These are phyloP conservation scores for Rhopalosiphum maidis DNA, from an alignment of 1,140 invertebrate species.

Conservation along the genomic window DNA sequence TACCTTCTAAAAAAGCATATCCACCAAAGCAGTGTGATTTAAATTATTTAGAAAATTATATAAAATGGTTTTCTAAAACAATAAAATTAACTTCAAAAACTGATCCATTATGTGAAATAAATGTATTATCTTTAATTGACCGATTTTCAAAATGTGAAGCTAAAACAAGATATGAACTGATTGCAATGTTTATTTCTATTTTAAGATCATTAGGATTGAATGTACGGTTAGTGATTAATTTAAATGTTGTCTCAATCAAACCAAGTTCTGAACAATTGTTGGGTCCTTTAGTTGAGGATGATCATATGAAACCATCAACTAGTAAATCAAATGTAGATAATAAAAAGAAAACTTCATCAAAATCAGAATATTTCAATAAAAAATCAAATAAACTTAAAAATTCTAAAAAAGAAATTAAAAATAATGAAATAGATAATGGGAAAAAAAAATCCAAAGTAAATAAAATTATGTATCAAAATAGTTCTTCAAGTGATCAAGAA, in stretches of 20 bases:
- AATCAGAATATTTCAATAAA: conserved; percentile 50
- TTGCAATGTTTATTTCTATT: conserved; percentile 77
- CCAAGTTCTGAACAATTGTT: conserved; percentile 68
- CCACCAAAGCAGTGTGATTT: conserved; percentile 74
- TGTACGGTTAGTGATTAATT: conserved; percentile 76
- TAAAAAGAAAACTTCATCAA: conserved; percentile 49
- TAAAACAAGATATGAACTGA: conserved; percentile 71
- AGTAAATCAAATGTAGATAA: conserved; percentile 20
- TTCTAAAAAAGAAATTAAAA: conserved; percentile 16
- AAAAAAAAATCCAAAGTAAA: neutral
- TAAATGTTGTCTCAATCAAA: conserved; percentile 71
- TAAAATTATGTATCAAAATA: conserved; percentile 25
- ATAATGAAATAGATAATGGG: neutral
- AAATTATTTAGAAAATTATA: conserved; percentile 77
- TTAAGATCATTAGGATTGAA: conserved; percentile 80
- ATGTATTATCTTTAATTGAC: conserved; percentile 66
- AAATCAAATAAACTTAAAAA: neutral
- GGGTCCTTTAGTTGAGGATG: conserved; percentile 66
- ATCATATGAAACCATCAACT: conserved; percentile 59
- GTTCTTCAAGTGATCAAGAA: conserved; percentile 24
- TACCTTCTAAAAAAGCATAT: conserved; percentile 75
- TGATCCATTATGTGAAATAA: conserved; percentile 62
- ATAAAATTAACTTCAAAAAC: conserved; percentile 62
- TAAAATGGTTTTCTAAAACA: conserved; percentile 76
- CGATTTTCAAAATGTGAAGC: conserved; percentile 71